Evolutionary conservation across 2,888 invertebrate genomes (phyloP).

Genomic region (Himalopsyche japonica): DNA sequence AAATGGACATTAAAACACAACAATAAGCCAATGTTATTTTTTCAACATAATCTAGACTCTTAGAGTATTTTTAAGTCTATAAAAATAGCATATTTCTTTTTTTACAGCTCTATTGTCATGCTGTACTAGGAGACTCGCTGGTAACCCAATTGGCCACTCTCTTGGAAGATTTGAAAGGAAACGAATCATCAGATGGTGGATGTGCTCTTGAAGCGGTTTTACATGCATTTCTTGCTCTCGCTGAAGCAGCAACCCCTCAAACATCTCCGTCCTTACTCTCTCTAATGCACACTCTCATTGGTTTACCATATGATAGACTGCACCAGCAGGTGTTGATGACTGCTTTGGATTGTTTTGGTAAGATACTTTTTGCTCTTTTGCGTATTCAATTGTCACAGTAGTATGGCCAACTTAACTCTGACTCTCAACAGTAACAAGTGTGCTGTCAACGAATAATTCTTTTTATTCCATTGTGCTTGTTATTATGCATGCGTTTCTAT

Average conservation of each 20-base stretch:
- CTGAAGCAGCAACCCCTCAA: slow-evolving; percentile 53
- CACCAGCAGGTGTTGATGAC: slow-evolving; percentile 69
- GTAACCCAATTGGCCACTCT: slow-evolving; percentile 70
- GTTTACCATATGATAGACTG: slow-evolving; percentile 65
- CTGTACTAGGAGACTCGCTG: slow-evolving; percentile 75
- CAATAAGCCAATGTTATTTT: too few relatives aligned
- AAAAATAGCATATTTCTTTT: slow-evolving; percentile 21
- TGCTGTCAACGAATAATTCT: not conserved
- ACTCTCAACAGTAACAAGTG: not conserved
- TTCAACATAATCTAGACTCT: too few relatives aligned
- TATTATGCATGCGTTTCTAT: not conserved
- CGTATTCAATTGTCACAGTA: not conserved
- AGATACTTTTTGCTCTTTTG: slow-evolving; percentile 30
- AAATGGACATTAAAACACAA: too few relatives aligned
- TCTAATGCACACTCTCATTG: slow-evolving; percentile 57
- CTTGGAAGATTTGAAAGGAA: slow-evolving; percentile 59
- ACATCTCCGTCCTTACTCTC: slow-evolving; percentile 54
- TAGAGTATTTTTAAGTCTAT: too few relatives aligned
- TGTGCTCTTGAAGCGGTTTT: slow-evolving; percentile 54
- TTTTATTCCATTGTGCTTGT: not conserved
- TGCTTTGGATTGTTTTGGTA: slow-evolving; percentile 76
- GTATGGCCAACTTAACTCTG: not conserved
- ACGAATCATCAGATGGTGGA: slow-evolving; percentile 51
- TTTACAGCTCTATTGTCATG: slow-evolving; percentile 80
- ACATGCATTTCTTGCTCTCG: slow-evolving; percentile 59